Base-by-base conservation (phyloP, 2,797 vertebrate species). In the Arrhamphus sclerolepis region DNA sequence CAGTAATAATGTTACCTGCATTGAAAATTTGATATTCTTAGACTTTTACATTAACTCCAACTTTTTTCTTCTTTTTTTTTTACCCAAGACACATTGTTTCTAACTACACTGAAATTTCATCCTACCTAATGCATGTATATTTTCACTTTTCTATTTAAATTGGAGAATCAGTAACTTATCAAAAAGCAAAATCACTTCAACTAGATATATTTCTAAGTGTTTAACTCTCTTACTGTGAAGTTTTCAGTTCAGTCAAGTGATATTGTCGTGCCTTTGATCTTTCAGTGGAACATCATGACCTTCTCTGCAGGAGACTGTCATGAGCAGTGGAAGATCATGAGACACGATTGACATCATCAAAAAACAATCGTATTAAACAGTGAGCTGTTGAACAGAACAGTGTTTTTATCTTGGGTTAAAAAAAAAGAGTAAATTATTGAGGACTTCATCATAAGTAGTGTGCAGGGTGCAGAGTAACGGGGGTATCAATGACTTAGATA, bases 341-440 rank as follows among this genome's bases (percentile, higher is more conserved):
- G 11, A 38, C 40, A 8, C 10, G 13, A 11, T 28, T 34, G 3
- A 56, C 38, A 38, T 43, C 4, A 14, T 21, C 2, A 2, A 6
- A 53, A 26, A 38, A 20, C 24, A 26, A 26, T 6, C 2, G 24
- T 26, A 6, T 26, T 26, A 7, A 14, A 21, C 21, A 31, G 7
- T 31, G 3, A 10, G 5, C 11, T 24, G 13, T 34, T 31, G 1
- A 40, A 47, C 19, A 22, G 1, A 40, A 47, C 19, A 22, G 14
- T 47, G 7, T 51, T 60, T 67, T 7, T 48, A 3, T 62, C 58
- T 62, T 72, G 52, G 56, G 51, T 62, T n/a, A 60, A 66, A 43
- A n/a, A 59, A n/a, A 14, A 34, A 3, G 11, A 29, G 4, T 21
- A 2, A 4, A 14, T 28, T 5, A 40, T 16, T 7, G 16, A 16